Percentiles rank a stretch among this genome's conserved stretches.
Conservation (phyloP, 2,113 vertebrate genomes). For the Arothron firmamentum region DNA sequence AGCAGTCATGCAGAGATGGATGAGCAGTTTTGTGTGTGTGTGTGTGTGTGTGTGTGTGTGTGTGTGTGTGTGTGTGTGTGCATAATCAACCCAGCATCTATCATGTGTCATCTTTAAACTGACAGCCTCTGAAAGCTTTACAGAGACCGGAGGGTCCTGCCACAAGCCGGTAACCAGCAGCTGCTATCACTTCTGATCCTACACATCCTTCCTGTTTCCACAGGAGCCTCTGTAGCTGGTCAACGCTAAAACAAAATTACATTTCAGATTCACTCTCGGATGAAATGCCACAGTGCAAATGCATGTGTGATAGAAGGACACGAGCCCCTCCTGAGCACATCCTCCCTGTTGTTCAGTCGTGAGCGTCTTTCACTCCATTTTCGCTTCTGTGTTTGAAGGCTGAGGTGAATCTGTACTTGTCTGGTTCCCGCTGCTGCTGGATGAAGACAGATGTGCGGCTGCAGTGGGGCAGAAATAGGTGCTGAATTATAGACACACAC, state of each 20-base stretch:
- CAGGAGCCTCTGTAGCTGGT: conserved; percentile 17
- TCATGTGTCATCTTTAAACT: conserved; percentile 71
- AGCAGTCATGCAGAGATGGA: too few relatives aligned
- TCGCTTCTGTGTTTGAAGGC: conserved; percentile 1
- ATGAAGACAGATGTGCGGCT: conserved; percentile 30
- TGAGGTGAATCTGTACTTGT: not conserved
- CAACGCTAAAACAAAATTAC: not conserved
- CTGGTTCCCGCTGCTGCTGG: not conserved
- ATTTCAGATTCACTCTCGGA: too few relatives aligned
- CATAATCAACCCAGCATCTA: conserved; percentile 28
- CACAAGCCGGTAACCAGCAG: conserved; percentile 24
- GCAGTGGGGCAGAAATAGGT: conserved; percentile 22
- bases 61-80: conserved; percentile 10
- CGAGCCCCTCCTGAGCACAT: too few relatives aligned
- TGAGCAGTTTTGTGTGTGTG: conserved; percentile 5
- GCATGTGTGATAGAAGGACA: too few relatives aligned
- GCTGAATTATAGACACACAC: conserved; percentile 6
- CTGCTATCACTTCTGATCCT: conserved; percentile 54
- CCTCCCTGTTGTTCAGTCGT: too few relatives aligned
- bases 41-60: conserved; percentile 11
- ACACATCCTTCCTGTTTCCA: conserved; percentile 44
- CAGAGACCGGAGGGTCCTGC: conserved; percentile 46
- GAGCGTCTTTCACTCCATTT: not conserved
- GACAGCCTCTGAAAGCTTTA: conserved; percentile 68
- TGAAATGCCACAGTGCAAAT: too few relatives aligned